phyloP scores from a whole-genome alignment of 2,797 vertebrate genomes.

The Cyprinodon diabolis region DNA sequence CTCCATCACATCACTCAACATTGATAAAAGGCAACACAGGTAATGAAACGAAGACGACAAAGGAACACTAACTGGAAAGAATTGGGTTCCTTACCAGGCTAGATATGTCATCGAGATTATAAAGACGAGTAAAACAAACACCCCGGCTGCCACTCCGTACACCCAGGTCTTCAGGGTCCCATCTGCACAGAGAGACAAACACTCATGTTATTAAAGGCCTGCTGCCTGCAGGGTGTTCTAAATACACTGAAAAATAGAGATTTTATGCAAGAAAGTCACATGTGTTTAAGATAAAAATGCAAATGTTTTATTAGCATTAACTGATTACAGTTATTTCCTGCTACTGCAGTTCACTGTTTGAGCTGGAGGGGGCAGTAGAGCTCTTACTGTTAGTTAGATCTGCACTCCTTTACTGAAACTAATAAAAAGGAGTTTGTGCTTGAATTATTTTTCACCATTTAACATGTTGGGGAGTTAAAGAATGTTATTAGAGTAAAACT shows the following conservation, averaged over 20 bases:
- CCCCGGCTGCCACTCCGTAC: slow-evolving; percentile 96
- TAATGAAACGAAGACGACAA: neutral
- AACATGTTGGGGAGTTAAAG: neutral
- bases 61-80: neutral
- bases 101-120: slow-evolving; percentile 98
- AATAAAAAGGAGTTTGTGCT: too few relatives aligned
- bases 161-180: slow-evolving; percentile 99
- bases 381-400: neutral
- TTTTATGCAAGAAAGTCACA: neutral
- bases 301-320: neutral
- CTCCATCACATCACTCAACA: slow-evolving; percentile 41
- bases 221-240: neutral
- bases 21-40: neutral
- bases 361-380: neutral
- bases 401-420: neutral
- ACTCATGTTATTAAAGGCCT: neutral
- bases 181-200: slow-evolving; percentile 83
- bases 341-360: neutral
- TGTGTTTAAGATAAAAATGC: neutral
- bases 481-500: neutral
- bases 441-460: neutral
- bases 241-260: too few relatives aligned
- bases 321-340: neutral
- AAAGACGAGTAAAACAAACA: slow-evolving; percentile 94
- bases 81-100: slow-evolving; percentile 90